Conservation (phyloP, 2,797 vertebrate genomes). For the Myotis findleyi region DNA sequence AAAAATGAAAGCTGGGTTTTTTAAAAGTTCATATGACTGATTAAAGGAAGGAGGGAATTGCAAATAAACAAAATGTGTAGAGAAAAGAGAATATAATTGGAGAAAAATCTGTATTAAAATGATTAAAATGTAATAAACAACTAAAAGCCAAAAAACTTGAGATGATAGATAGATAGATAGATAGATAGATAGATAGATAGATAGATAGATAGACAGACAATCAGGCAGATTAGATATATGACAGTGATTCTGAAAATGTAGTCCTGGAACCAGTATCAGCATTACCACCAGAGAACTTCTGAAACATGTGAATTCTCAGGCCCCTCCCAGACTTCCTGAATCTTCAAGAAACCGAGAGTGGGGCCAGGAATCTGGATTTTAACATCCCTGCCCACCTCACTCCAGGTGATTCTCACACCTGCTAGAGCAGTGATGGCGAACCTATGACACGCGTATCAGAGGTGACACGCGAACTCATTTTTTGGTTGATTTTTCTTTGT, state of each 20-base stretch:
- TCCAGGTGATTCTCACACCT: background rate
- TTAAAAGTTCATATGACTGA: background rate
- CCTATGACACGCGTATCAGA: no score
- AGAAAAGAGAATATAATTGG: conserved; percentile 7
- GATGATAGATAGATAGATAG: background rate
- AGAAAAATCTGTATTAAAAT: background rate
- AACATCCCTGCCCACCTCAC: background rate
- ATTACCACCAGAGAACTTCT: background rate
- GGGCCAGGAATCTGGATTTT: background rate
- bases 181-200: background rate
- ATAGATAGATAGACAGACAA: background rate
- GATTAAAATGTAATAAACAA: background rate
- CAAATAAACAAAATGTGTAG: background rate
- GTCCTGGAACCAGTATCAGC: background rate
- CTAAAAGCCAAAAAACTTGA: background rate
- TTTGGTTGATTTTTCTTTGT: no score
- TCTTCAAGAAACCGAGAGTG: background rate
- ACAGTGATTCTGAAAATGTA: background rate
- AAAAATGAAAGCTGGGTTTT: background rate
- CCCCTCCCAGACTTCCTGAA: background rate
- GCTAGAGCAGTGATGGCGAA: no score
- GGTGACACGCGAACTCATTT: no score
- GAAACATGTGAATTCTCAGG: background rate
- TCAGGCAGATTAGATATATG: background rate
- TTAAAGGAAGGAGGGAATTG: background rate